Conservation (phyloP, 2,888 invertebrate species). For the Globia sparganii region DNA sequence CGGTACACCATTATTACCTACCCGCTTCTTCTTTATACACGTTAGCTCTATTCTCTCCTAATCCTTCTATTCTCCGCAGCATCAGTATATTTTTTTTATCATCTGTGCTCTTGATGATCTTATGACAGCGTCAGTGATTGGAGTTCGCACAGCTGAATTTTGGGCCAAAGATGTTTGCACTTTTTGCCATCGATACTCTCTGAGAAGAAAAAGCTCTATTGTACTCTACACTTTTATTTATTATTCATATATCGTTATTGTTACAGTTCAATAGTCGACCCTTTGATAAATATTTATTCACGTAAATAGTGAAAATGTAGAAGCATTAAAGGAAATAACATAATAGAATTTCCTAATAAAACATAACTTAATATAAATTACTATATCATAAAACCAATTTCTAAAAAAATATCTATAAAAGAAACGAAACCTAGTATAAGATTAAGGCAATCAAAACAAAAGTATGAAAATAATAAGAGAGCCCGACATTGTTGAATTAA, state of each 20-base stretch:
- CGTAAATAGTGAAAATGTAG: not conserved
- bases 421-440: slow-evolving; percentile 42
- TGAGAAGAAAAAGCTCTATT: no score
- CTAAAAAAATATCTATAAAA: slow-evolving; percentile 32
- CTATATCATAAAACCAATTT: slow-evolving; percentile 28
- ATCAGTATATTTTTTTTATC: no score
- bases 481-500: slow-evolving; percentile 74
- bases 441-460: slow-evolving; percentile 68
- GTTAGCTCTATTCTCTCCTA: not conserved
- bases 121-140: no score
- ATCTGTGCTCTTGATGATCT: no score
- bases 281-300: no score
- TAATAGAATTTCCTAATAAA: slow-evolving; percentile 30
- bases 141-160: no score
- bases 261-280: no score
- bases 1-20: not conserved
- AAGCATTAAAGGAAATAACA: not conserved
- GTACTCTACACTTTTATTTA: no score
- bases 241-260: no score
- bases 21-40: not conserved
- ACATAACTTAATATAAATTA: slow-evolving; percentile 20
- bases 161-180: no score
- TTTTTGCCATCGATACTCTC: no score
- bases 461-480: slow-evolving; percentile 64
- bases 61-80: no score